Evolutionary conservation across 2,888 invertebrate genomes (phyloP).

Genomic region (Caenorhabditis panamensis): DNA sequence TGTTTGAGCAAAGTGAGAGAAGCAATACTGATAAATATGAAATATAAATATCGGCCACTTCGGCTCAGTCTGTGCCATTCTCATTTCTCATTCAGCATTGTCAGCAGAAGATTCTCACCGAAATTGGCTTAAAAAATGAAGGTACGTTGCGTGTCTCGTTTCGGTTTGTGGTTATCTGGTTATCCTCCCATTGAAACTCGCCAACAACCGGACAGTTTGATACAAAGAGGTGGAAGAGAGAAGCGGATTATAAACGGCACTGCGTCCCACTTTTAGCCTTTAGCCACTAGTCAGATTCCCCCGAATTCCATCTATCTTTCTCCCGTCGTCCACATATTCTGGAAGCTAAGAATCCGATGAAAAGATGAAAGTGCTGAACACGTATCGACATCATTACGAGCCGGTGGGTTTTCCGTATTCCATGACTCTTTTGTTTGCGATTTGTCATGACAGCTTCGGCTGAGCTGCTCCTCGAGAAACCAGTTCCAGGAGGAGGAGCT

Average conservation of each 20-base stretch:
- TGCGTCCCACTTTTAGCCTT: constrained; percentile 4
- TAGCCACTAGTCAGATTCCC: neutral
- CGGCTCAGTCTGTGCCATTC: constrained; percentile 2
- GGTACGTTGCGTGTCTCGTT: no score
- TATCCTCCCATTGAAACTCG: constrained; percentile 6
- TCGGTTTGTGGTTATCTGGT: neutral
- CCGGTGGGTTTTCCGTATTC: constrained; percentile 47
- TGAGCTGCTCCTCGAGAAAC: neutral
- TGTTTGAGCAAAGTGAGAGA: constrained; percentile 8
- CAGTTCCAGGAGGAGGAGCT: constrained; percentile 1
- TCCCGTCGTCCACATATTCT: neutral
- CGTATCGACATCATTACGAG: constrained; percentile 56
- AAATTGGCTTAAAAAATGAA: constrained; percentile 1
- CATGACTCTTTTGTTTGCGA: constrained; percentile 16
- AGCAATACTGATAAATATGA: neutral
- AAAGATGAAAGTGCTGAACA: constrained; percentile 57
- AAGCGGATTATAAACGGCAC: constrained; percentile 2
- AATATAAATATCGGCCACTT: neutral
- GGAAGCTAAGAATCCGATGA: neutral
- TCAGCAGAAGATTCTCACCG: no score
- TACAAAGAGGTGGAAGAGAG: neutral
- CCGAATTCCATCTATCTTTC: neutral
- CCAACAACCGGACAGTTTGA: neutral
- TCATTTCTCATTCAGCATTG: no score
- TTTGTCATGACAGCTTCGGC: constrained; percentile 22